These are phyloP conservation scores for Hetaerina titia DNA, from an alignment of 2,888 invertebrate species.

Conservation along the genomic window DNA sequence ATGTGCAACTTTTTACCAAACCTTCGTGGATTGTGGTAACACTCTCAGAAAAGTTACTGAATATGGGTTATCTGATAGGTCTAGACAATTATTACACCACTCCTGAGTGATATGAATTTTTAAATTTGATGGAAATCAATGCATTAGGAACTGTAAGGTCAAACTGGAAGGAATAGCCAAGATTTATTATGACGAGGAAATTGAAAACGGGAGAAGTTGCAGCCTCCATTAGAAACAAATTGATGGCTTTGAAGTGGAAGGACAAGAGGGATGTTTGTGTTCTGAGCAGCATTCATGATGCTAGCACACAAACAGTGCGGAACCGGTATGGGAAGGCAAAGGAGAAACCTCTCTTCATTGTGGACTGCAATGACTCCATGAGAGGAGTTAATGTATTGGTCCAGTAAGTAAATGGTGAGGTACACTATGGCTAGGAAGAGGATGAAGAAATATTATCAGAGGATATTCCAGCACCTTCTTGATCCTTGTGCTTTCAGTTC, in stretches of 20 bases:
- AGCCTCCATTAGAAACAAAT: slow-evolving; percentile 5
- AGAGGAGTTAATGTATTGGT: slow-evolving; percentile 34
- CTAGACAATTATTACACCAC: slow-evolving; percentile 9
- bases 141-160: background rate
- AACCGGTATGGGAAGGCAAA: background rate
- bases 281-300: slow-evolving; percentile 20
- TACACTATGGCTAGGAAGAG: too few relatives aligned
- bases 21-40: background rate
- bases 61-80: slow-evolving; percentile 27
- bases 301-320: background rate
- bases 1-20: background rate
- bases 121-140: background rate
- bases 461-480: background rate
- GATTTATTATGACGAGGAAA: background rate
- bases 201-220: slow-evolving; percentile 47
- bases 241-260: slow-evolving; percentile 19
- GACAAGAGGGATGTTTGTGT: slow-evolving; percentile 36
- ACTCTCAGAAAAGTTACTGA: background rate
- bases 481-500: background rate
- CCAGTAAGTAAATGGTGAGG: background rate
- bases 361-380: background rate
- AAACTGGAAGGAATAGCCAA: slow-evolving; percentile 19
- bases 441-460: too few relatives aligned
- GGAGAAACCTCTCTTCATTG: slow-evolving; percentile 17
- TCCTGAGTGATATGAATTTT: background rate